These are phyloP conservation scores for Apotomis turbidana DNA, from an alignment of 2,888 invertebrate species.

Conservation along the genomic window DNA sequence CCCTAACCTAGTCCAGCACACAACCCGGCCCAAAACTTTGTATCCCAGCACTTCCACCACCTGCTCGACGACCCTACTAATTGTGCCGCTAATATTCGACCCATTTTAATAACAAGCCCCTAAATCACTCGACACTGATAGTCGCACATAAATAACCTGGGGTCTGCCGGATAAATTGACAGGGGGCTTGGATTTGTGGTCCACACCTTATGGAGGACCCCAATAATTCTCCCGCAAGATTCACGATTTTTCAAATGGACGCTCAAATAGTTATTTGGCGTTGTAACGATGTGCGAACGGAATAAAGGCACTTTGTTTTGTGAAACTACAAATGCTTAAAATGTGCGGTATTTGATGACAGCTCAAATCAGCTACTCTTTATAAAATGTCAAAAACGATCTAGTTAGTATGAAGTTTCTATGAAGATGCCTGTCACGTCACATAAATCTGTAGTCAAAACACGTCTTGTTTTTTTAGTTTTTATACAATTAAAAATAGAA, in stretches of 20 bases:
- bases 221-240: constrained; percentile 40
- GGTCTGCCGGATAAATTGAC: constrained; percentile 40
- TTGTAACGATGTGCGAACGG: constrained; percentile 24
- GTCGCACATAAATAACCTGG: constrained; percentile 41
- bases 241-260: constrained; percentile 42
- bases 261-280: constrained; percentile 39
- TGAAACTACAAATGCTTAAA: background rate
- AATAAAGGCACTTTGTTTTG: background rate
- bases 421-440: no score
- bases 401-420: no score
- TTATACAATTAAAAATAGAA: no score
- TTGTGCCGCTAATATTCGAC: constrained; percentile 34
- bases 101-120: constrained; percentile 40
- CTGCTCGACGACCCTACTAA: constrained; percentile 34
- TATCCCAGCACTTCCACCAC: constrained; percentile 6
- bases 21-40: constrained; percentile 15
- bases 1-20: constrained; percentile 2
- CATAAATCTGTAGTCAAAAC: no score
- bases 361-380: no score
- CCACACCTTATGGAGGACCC: constrained; percentile 42
- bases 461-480: no score
- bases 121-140: constrained; percentile 41
- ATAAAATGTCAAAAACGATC: no score
- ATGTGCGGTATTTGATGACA: no score
- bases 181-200: constrained; percentile 42